Evolutionary conservation across 1,140 invertebrate species (phyloP).

Genomic region (Orchestia grillus): DNA sequence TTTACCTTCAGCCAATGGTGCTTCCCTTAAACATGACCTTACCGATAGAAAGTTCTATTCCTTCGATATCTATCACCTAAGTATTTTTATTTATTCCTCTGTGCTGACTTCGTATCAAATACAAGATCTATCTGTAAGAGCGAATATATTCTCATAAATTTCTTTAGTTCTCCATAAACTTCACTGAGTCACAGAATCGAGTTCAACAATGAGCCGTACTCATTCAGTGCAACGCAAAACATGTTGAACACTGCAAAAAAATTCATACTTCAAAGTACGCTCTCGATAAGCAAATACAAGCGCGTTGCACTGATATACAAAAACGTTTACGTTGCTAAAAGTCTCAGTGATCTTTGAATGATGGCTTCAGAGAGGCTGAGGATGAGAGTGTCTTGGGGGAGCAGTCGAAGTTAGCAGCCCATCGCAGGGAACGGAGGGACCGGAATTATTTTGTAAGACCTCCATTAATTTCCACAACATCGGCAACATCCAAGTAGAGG

Average conservation of each 20-base stretch:
- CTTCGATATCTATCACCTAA: not conserved
- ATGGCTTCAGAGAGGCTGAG: not conserved
- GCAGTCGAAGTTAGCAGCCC: not conserved
- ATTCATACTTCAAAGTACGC: not conserved
- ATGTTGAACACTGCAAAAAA: not conserved
- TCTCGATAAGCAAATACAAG: not conserved
- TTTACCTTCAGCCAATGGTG: not conserved
- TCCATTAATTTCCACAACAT: not conserved
- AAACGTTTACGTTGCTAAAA: not conserved
- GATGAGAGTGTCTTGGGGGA: not conserved
- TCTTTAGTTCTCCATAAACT: not conserved
- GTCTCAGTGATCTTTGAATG: not conserved
- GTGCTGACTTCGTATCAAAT: not conserved
- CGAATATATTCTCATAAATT: not conserved
- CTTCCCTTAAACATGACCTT: not conserved
- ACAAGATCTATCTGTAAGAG: not conserved
- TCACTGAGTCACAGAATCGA: not conserved
- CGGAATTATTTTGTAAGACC: not conserved
- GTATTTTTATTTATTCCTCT: not conserved
- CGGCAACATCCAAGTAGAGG: not conserved
- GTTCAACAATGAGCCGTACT: not conserved
- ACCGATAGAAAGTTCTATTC: not conserved
- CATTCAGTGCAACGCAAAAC: not conserved
- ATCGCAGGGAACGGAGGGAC: not conserved
- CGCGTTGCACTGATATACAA: not conserved